These are phyloP conservation scores for Pseudomyrmex concolor DNA, from an alignment of 1,140 invertebrate species.

Conservation along the genomic window DNA sequence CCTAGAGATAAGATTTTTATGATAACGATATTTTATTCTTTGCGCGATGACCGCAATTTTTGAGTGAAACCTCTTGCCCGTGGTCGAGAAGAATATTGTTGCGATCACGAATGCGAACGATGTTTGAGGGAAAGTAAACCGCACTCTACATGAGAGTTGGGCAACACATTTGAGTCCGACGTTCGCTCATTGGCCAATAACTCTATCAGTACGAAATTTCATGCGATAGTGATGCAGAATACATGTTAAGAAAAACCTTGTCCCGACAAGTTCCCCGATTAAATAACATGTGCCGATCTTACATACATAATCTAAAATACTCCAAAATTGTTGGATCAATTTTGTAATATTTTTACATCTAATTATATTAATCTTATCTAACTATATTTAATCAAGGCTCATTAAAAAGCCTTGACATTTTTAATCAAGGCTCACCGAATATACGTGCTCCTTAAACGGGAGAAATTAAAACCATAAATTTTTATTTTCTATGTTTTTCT, in stretches of 20 bases:
- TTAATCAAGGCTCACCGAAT: too few species aligned
- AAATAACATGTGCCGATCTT: conserved; percentile 1
- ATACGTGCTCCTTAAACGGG: too few species aligned
- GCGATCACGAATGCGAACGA: conserved; percentile 68
- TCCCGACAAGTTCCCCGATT: neutral
- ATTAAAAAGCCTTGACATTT: too few species aligned
- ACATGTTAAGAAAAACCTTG: neutral
- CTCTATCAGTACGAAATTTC: conserved; percentile 70
- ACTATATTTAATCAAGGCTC: too few species aligned
- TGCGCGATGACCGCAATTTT: too few species aligned
- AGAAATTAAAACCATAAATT: too few species aligned
- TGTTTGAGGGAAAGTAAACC: conserved; percentile 82
- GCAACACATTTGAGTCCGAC: conserved; percentile 75
- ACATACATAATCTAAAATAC: conserved; percentile 1
- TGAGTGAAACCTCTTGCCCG: neutral
- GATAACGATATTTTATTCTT: too few species aligned
- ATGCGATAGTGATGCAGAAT: conserved; percentile 68
- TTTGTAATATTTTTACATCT: too few species aligned
- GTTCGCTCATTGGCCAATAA: conserved; percentile 66
- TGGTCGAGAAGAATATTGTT: conserved; percentile 11
- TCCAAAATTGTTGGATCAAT: neutral
- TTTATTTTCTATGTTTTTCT: too few species aligned
- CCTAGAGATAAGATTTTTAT: neutral
- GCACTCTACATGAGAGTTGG: conserved; percentile 71
- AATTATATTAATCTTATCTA: too few species aligned